These are phyloP conservation scores for Odocoileus hemionus DNA, from an alignment of 2,113 vertebrate species.

Conservation along the genomic window DNA sequence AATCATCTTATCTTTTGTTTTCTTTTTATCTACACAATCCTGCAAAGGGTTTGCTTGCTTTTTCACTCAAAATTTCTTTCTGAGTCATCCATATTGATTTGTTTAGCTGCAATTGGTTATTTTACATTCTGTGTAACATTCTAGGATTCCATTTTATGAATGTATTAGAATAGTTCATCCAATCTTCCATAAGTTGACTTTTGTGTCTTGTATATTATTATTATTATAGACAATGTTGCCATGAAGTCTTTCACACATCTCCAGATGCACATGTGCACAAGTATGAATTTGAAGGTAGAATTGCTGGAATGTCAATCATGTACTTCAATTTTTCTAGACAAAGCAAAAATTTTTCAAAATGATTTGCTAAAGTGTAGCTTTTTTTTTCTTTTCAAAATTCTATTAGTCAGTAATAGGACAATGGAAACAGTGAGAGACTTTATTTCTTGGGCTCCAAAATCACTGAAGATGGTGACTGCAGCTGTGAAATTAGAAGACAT, in stretches of 20 bases:
- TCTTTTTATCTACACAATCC: not conserved
- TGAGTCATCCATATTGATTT: not conserved
- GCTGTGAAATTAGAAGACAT: not conserved
- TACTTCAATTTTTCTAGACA: not conserved
- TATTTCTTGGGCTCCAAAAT: not conserved
- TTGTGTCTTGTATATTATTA: not conserved
- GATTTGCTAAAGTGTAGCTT: not conserved
- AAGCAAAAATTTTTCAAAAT: not conserved
- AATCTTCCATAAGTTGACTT: not conserved
- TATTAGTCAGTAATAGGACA: not conserved
- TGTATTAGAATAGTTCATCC: not conserved
- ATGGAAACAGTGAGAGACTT: not conserved
- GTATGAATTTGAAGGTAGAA: not conserved
- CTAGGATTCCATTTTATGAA: not conserved
- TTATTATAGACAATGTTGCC: not conserved
- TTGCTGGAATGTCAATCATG: not conserved
- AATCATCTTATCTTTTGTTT: not conserved
- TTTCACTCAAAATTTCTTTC: not conserved
- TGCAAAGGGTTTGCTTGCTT: not conserved
- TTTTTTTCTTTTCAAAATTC: not conserved
- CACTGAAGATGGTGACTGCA: not conserved
- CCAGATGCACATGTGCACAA: not conserved
- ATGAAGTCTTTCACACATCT: not conserved
- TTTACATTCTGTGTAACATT: not conserved
- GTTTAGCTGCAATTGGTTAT: not conserved